Evolutionary conservation across 2,113 vertebrate genomes (phyloP), one percentile per base, ranked within the genome.

Genomic region (Ctenodactylus gundi): DNA sequence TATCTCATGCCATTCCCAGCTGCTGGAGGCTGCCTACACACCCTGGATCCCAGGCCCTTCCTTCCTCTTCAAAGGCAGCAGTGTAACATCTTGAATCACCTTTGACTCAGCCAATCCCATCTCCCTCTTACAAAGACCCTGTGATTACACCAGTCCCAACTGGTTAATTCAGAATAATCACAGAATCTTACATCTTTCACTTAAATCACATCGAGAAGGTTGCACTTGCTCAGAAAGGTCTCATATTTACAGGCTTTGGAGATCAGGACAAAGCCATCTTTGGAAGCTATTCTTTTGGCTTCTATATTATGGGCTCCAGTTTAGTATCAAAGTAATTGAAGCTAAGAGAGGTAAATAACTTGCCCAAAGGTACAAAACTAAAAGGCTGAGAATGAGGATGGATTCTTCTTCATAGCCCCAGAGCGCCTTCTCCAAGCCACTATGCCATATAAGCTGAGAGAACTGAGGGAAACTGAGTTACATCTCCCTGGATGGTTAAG

Each of bases 371-470:
- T 27, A 94, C 80, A 89, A 7, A 85, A 55, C 51, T 70, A n/a
- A 75, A 53, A 17, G 41, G 64, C 20, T 2, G 27, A 57, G 58
- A 68, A 25, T 44, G 39, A 8, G 80, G 29, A 13, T 7, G 36
- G 44, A 57, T 29, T 73, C 60, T 17, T 36, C 5, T 3, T 75
- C 70, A 58, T 25, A 31, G 57, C 57, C 60, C 21, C 20, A 51
- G 46, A 64, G 34, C 29, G 29, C 23, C 21, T 34, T 51, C 58
- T 68, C 55, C 29, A 67, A 82, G 36, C 36, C 83, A 34, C 20
- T 14, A 18, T 0, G n/a, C 12, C 53, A 31, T 7, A 10, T 4
- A 18, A 17, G n/a, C 29, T 0, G n/a, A 5, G 17, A 91, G 4
- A 67, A 46, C 1, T 14, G 41, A 41, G 46, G 65, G 20, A 85